A percentile compares a stretch with the other conserved stretches of the same genome.
phyloP scores from a whole-genome alignment of 2,888 invertebrate species.

The Lasioglossum figueresi region DNA sequence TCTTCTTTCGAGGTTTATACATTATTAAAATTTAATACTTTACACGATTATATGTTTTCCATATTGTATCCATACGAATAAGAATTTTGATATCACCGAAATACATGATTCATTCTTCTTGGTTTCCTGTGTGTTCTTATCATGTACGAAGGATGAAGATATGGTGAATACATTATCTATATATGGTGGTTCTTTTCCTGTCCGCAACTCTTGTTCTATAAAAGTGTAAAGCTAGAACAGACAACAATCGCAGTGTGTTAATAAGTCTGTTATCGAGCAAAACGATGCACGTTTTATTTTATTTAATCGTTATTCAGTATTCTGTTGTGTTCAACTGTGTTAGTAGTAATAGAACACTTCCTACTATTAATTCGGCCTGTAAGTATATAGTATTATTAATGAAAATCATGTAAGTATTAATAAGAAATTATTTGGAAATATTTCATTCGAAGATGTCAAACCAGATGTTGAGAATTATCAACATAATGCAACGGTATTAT shows the following conservation, averaged over 20 bases:
- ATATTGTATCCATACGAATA: neutral
- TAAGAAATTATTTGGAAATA: neutral
- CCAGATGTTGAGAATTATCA: neutral
- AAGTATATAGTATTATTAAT: neutral
- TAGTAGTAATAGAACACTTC: neutral
- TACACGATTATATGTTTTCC: neutral
- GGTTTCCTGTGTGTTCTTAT: conserved; percentile 43
- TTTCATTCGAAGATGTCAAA: neutral
- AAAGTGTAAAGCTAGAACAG: conserved; percentile 49
- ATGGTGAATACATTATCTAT: conserved; percentile 7
- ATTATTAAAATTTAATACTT: conserved; percentile 58
- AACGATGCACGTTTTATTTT: conserved; percentile 23
- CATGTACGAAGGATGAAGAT: conserved; percentile 9
- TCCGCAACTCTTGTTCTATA: conserved; percentile 16
- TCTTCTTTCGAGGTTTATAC: conserved; percentile 76
- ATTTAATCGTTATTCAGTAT: conserved; percentile 30
- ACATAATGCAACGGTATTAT: conserved; percentile 17
- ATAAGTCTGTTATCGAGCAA: neutral
- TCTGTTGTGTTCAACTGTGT: neutral
- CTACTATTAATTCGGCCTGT: neutral
- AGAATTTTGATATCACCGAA: neutral
- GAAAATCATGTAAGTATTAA: neutral
- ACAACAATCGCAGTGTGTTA: conserved; percentile 35
- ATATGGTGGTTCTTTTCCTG: neutral
- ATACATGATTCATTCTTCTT: conserved; percentile 32